Percentiles rank a stretch among this genome's conserved stretches.
Conservation (phyloP, 2,113 vertebrate genomes). For the Salvelinus namaycush region DNA sequence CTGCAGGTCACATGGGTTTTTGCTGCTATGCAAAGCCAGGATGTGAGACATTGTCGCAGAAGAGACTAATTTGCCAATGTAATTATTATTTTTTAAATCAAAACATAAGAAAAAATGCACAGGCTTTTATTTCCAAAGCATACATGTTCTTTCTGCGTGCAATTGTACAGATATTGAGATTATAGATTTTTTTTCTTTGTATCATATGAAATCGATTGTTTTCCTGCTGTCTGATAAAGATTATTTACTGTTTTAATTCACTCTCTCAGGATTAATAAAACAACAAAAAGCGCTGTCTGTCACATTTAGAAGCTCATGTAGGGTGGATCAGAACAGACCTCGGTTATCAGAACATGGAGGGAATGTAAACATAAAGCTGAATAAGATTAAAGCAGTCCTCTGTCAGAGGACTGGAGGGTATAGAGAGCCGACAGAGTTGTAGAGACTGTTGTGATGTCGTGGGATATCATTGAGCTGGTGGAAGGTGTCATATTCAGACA, state of each 20-base stretch:
- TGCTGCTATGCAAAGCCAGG: conserved; percentile 76
- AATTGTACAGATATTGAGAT: conserved; percentile 79
- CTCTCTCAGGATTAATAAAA: conserved; percentile 93
- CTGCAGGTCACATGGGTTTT: conserved; percentile 68
- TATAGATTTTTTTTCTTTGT: conserved; percentile 70
- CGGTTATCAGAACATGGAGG: conserved; percentile 24
- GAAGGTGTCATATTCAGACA: conserved; percentile 16
- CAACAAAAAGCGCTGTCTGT: conserved; percentile 41
- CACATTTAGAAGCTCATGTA: conserved; percentile 55
- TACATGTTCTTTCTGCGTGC: conserved; percentile 70
- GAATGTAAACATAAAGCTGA: conserved; percentile 27
- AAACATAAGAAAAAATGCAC: conserved; percentile 56
- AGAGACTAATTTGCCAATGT: conserved; percentile 80
- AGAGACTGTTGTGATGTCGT: not conserved
- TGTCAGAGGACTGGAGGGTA: not conserved
- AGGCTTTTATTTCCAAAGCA: conserved; percentile 80
- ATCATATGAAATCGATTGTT: conserved; percentile 59
- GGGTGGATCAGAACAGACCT: conserved; percentile 40
- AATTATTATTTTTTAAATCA: conserved; percentile 72
- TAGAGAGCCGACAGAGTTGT: no score
- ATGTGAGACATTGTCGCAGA: conserved; percentile 76
- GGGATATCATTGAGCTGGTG: conserved; percentile 16
- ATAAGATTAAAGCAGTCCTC: conserved; percentile 22
- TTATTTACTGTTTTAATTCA: conserved; percentile 86
- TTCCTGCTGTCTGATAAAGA: conserved; percentile 80